Base-by-base conservation (phyloP, 2,888 invertebrate species). In the Esperia sulphurella region DNA sequence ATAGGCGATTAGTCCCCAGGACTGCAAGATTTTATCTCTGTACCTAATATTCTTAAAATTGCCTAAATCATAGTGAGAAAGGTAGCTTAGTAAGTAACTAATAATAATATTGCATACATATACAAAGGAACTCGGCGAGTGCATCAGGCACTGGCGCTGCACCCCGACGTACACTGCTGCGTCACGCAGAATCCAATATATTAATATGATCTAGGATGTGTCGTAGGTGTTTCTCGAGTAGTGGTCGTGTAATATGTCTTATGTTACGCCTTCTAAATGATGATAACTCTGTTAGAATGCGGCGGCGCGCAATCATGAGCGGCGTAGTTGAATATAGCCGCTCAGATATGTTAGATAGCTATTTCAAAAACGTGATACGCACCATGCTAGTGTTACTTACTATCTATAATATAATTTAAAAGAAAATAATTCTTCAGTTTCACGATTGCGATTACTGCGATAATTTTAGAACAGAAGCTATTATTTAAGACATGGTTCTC, bases 151-250 rank as follows among this genome's bases (percentile, higher is more conserved):
- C 21, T 21, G 54, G 48, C 54, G 50, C 49, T 50, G 61, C 61
- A 65, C 63, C 65, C 68, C 68, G 66, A 64, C 70, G 59, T 59
- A 68, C 77, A 77, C 80, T 79, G 80, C 77, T 79, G 75, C 74
- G 72, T 69, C 70, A 75, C 71, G 79, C 78, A 76, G 77, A 75
- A 71, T 71, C 69, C 65, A 69, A 79, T 88, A 87, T 88, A 87
- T 88, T 87, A 78, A 89, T 89, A 89, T 89, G 88, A 88, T 89
- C 88, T 89, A 88, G 88, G 86, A 88, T 86, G 83, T 84, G 80
- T 80, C 75, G 87, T 88, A 88, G 88, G 73, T 88, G 87, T 87
- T 87, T 84, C 80, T 85, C 84, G 79, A 86, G 88, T 89, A 89
- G 88, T 83, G 75, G 79, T 87, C 82, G 83, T 88, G 79, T 87